These are phyloP conservation scores for Synergus itoensis DNA, from an alignment of 2,888 invertebrate species.

Conservation along the genomic window DNA sequence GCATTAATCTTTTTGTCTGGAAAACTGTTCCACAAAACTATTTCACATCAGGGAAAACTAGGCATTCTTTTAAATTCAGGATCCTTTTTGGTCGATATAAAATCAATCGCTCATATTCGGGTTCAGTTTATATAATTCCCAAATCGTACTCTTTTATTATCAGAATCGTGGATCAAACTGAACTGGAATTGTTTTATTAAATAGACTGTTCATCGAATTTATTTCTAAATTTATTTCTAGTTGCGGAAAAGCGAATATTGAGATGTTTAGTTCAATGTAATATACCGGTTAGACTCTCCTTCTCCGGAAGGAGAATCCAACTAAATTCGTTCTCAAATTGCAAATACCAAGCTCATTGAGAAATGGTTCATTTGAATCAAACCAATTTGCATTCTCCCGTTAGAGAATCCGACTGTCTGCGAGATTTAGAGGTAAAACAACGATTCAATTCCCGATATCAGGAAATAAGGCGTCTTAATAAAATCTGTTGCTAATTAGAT, in stretches of 20 bases:
- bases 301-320: not conserved
- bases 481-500: not conserved
- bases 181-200: too few relatives aligned
- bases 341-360: not conserved
- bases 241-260: not conserved
- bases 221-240: not conserved
- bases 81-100: too few relatives aligned
- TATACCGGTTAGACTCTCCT: not conserved
- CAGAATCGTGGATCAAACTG: too few relatives aligned
- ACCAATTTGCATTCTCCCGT: not conserved
- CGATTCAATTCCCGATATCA: not conserved
- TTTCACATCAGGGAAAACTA: too few relatives aligned
- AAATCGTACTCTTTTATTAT: too few relatives aligned
- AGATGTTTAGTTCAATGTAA: slow-evolving; percentile 7
- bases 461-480: not conserved
- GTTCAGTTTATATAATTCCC: too few relatives aligned
- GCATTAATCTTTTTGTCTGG: too few relatives aligned
- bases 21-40: too few relatives aligned
- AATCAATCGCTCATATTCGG: too few relatives aligned
- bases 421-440: not conserved
- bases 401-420: not conserved
- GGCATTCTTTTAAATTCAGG: too few relatives aligned
- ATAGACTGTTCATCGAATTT: too few relatives aligned
- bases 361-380: slow-evolving; percentile 8
- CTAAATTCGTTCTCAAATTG: not conserved